phyloP scores from a whole-genome alignment of 2,113 vertebrate genomes.

The Brienomyrus brachyistius region DNA sequence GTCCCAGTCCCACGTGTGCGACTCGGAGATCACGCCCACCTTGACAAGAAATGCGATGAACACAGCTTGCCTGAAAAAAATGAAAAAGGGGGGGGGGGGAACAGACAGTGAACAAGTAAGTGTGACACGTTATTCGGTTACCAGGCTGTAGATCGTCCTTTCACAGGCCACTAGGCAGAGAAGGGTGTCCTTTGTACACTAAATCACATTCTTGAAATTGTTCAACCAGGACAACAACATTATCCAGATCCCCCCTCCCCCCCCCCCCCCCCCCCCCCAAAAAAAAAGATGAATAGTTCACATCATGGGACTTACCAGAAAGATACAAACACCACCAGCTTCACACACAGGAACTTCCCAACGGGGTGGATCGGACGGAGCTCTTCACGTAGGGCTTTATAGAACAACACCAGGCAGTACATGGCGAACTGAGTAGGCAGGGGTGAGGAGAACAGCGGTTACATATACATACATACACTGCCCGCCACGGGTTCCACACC shows the following conservation, averaged over 20 bases:
- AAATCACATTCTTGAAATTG: not conserved
- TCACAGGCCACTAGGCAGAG: not conserved
- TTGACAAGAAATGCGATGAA: slow-evolving; percentile 92
- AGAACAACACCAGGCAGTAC: slow-evolving; percentile 97
- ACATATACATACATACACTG: not conserved
- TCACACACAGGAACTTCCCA: slow-evolving; percentile 96
- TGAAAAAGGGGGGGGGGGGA: not conserved
- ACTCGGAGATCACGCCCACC: slow-evolving; percentile 86
- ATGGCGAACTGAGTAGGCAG: slow-evolving; percentile 81
- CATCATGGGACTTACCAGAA: slow-evolving; percentile 77
- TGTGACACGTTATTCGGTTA: not conserved
- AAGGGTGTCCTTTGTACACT: not conserved
- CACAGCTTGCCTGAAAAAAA: slow-evolving; percentile 80
- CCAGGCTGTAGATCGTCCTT: not conserved
- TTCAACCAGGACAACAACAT: not conserved
- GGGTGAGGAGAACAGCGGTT: not conserved
- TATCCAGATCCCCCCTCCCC: not conserved
- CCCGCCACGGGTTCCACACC: not conserved
- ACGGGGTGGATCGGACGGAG: slow-evolving; percentile 88
- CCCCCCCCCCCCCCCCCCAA: too few species aligned
- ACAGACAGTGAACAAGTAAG: too few species aligned
- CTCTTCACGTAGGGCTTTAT: slow-evolving; percentile 85
- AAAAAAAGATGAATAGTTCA: not conserved
- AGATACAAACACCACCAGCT: slow-evolving; percentile 95
- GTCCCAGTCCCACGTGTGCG: slow-evolving; percentile 85